phyloP scores from a whole-genome alignment of 1,140 invertebrate species.

The Bombus difficillimus region DNA sequence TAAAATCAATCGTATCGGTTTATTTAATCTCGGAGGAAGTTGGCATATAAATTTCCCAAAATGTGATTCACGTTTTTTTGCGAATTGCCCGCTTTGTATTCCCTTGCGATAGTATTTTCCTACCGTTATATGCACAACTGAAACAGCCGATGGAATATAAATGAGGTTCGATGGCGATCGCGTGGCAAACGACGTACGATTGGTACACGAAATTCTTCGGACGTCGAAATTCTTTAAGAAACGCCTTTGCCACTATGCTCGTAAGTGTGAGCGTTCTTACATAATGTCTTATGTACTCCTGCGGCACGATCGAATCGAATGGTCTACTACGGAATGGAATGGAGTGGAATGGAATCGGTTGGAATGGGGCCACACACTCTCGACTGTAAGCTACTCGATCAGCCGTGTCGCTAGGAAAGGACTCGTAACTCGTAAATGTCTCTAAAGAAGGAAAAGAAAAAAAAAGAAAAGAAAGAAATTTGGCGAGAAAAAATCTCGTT shows the following conservation, averaged over 20 bases:
- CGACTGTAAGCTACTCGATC: conserved; percentile 20
- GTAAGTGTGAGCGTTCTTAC: conserved; percentile 32
- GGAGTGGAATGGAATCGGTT: conserved; percentile 32
- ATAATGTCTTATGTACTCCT: conserved; percentile 43
- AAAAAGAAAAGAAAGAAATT: conserved; percentile 1
- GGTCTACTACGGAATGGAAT: conserved; percentile 48
- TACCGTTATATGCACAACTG: conserved; percentile 11
- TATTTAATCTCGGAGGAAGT: neutral
- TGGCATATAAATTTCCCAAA: neutral
- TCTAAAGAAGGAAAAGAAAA: neutral
- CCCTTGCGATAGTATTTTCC: neutral
- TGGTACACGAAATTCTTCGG: conserved; percentile 42
- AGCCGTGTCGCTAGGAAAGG: conserved; percentile 16
- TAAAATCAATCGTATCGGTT: neutral
- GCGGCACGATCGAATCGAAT: conserved; percentile 39
- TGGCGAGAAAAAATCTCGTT: neutral
- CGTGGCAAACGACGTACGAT: conserved; percentile 25
- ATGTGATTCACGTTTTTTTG: neutral
- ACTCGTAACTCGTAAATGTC: neutral
- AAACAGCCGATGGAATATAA: conserved; percentile 6
- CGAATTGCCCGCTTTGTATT: neutral
- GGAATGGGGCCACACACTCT: conserved; percentile 57
- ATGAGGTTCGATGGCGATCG: neutral
- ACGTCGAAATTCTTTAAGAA: conserved; percentile 29
- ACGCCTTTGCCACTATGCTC: conserved; percentile 31